A percentile compares a stretch with the other conserved stretches of the same genome.
phyloP scores from a whole-genome alignment of 2,113 vertebrate genomes.

The Eublepharis macularius region DNA sequence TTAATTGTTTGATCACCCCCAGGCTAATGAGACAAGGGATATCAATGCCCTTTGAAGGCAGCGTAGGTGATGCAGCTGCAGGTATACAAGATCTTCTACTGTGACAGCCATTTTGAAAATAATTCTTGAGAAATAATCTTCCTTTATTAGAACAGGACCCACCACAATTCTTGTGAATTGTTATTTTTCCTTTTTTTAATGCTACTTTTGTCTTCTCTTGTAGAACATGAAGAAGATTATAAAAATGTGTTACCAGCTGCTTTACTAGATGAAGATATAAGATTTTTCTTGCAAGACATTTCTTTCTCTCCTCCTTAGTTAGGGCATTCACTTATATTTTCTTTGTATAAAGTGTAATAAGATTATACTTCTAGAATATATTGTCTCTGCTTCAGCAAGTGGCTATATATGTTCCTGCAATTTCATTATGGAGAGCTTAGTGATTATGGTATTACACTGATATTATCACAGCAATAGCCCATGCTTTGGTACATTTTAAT shows the following conservation, averaged over 20 bases:
- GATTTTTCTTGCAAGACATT: neutral
- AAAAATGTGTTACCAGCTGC: neutral
- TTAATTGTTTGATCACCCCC: neutral
- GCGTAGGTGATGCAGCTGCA: no score
- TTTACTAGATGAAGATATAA: neutral
- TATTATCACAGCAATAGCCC: no score
- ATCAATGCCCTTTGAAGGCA: neutral
- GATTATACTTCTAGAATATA: no score
- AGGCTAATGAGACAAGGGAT: neutral
- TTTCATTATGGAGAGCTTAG: no score
- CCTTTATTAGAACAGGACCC: no score
- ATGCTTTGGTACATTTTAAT: no score
- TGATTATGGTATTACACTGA: no score
- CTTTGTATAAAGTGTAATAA: no score
- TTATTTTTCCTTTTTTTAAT: neutral
- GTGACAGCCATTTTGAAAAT: neutral
- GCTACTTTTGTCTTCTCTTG: neutral
- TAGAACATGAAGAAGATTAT: neutral
- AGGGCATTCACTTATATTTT: no score
- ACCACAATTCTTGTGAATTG: neutral
- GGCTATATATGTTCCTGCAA: no score
- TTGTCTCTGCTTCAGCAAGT: no score
- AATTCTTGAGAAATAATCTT: neutral
- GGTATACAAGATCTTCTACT: neutral
- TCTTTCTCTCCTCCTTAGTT: no score